These are phyloP conservation scores for Vicugna pacos DNA, from an alignment of 2,113 vertebrate genomes.

Conservation along the genomic window DNA sequence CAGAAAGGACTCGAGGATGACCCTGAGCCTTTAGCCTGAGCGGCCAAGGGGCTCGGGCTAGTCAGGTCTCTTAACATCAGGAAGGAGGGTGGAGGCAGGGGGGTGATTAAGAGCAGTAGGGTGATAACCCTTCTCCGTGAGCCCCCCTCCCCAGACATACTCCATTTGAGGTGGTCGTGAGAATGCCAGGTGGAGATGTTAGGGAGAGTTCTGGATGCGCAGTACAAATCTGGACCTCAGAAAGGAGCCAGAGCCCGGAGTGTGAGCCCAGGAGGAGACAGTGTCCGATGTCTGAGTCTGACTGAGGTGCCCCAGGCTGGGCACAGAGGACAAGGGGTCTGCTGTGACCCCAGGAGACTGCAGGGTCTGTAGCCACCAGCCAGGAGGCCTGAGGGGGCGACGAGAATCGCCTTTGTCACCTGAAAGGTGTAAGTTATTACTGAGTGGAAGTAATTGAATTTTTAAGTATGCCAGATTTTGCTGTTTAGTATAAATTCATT, in stretches of 20 bases:
- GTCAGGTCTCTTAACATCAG: rapidly evolving
- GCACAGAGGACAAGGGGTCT: rapidly evolving
- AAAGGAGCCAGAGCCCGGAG: neutral
- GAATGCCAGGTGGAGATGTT: neutral
- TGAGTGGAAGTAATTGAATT: neutral
- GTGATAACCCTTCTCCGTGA: rapidly evolving
- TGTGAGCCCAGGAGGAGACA: neutral
- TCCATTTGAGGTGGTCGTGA: neutral
- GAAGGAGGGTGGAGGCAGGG: neutral
- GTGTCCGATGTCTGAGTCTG: neutral
- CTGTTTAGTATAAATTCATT: neutral
- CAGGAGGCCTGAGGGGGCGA: no score
- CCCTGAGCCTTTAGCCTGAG: no score
- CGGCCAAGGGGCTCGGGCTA: neutral
- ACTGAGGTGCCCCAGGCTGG: neutral
- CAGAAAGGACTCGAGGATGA: neutral
- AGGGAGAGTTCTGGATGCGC: no score
- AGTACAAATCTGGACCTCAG: neutral
- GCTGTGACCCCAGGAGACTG: rapidly evolving
- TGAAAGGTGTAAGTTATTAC: neutral
- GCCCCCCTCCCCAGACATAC: neutral
- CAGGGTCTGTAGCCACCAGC: no score
- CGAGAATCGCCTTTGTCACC: neutral
- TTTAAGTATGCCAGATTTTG: neutral
- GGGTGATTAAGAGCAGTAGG: rapidly evolving